Conservation (phyloP, 2,797 vertebrate species). For the Acridotheres tristis region DNA sequence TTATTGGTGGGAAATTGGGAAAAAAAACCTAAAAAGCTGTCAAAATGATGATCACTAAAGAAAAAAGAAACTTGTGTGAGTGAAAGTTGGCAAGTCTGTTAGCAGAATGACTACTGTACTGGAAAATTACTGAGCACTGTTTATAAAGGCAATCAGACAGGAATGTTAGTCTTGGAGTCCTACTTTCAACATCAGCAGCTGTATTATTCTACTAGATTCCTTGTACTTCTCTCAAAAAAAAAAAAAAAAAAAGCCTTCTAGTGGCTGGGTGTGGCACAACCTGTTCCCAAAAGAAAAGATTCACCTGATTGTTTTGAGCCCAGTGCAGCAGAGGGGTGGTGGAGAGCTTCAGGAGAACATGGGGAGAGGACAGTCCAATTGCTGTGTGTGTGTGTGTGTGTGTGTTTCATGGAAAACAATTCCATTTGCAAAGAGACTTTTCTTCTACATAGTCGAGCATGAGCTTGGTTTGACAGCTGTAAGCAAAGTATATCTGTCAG, state of each 20-base stretch:
- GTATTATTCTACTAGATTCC: conserved; percentile 75
- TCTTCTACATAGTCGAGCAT: not conserved
- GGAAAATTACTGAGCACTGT: conserved; percentile 77
- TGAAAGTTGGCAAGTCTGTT: conserved; percentile 61
- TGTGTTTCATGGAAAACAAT: not conserved
- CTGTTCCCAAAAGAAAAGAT: conserved; percentile 67
- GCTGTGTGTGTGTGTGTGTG: not conserved
- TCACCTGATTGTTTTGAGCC: conserved; percentile 61
- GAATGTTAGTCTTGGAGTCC: conserved; percentile 81
- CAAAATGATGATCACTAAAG: conserved; percentile 35
- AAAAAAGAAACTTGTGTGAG: conserved; percentile 53
- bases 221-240: conserved; percentile 29
- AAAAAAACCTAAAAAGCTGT: not conserved
- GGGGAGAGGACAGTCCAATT: not conserved
- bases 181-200: conserved; percentile 74
- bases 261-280: conserved; percentile 71
- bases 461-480: conserved; percentile 7
- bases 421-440: not conserved
- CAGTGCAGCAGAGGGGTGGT: not conserved
- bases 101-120: conserved; percentile 76
- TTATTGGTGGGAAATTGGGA: not conserved
- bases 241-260: not conserved
- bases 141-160: conserved; percentile 74
- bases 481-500: conserved; percentile 24
- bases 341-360: not conserved